Conservation (phyloP, 2,113 vertebrate genomes). For the Nipponia nippon region DNA sequence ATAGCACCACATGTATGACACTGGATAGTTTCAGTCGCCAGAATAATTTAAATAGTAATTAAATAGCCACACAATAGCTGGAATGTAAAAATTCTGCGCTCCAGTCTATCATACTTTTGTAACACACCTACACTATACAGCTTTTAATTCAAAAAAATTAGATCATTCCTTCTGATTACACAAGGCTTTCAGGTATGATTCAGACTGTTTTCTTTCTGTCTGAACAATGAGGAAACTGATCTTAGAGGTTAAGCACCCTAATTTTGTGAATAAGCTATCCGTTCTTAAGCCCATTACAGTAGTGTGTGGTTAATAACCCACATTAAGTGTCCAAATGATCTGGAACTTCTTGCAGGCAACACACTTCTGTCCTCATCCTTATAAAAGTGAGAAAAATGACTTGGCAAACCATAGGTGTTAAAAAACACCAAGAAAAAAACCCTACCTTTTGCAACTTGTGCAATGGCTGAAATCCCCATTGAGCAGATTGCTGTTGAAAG, state of each 20-base stretch:
- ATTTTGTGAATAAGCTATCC: neutral
- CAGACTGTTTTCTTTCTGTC: conserved; percentile 4
- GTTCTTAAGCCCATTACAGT: neutral
- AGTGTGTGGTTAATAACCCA: neutral
- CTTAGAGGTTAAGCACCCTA: neutral
- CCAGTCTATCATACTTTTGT: neutral
- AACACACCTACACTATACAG: neutral
- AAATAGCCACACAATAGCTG: neutral
- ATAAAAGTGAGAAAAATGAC: neutral
- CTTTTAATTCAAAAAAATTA: neutral
- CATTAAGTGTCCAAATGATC: neutral
- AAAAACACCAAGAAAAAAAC: neutral
- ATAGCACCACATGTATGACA: neutral
- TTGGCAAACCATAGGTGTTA: neutral
- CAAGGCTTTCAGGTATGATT: neutral
- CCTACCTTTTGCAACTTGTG: neutral
- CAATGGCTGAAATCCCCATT: neutral
- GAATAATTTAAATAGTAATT: neutral
- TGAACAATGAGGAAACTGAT: neutral
- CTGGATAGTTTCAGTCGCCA: neutral
- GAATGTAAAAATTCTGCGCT: neutral
- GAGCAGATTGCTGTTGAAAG: neutral
- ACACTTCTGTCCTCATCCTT: neutral
- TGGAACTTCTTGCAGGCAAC: conserved; percentile 4
- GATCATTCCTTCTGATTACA: neutral